Conservation (phyloP, 2,797 vertebrate genomes). For the Odontamblyopus lacepedii region DNA sequence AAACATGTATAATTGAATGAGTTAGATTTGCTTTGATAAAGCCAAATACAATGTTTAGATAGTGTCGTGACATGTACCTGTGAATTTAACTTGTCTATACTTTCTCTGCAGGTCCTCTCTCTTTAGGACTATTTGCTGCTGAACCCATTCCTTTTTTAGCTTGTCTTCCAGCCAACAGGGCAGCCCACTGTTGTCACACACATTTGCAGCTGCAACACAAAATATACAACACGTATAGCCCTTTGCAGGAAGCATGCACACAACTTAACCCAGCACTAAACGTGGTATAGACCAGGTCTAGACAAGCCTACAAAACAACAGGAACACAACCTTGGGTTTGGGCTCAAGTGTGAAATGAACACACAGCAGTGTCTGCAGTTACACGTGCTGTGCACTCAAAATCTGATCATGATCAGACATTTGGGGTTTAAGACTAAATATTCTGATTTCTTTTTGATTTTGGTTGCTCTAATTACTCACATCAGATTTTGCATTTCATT, state of each 20-base stretch:
- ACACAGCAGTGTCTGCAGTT: too few species aligned
- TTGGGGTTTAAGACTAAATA: too few species aligned
- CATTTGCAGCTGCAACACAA: slow-evolving; percentile 28
- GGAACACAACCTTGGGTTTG: too few species aligned
- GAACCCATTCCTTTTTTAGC: slow-evolving; percentile 80
- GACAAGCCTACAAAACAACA: too few species aligned
- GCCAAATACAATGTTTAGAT: neutral
- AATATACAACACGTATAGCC: neutral
- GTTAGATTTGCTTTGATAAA: neutral
- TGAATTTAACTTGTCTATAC: slow-evolving; percentile 79
- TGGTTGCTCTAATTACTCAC: too few species aligned
- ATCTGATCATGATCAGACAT: too few species aligned
- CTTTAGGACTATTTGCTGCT: slow-evolving; percentile 75
- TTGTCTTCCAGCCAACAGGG: slow-evolving; percentile 69
- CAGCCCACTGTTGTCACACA: slow-evolving; percentile 61
- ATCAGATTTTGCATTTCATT: too few species aligned
- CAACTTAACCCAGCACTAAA: too few species aligned
- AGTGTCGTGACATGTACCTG: slow-evolving; percentile 70
- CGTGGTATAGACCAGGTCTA: too few species aligned
- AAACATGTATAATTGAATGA: neutral
- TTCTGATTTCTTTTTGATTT: too few species aligned
- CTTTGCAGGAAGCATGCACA: neutral
- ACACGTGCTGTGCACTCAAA: too few species aligned
- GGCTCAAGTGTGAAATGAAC: too few species aligned
- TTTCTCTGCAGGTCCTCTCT: slow-evolving; percentile 71